Evolutionary conservation across 2,888 invertebrate species (phyloP), one percentile per base, ranked within the genome.

Genomic region (Leptinotarsa haldemani): DNA sequence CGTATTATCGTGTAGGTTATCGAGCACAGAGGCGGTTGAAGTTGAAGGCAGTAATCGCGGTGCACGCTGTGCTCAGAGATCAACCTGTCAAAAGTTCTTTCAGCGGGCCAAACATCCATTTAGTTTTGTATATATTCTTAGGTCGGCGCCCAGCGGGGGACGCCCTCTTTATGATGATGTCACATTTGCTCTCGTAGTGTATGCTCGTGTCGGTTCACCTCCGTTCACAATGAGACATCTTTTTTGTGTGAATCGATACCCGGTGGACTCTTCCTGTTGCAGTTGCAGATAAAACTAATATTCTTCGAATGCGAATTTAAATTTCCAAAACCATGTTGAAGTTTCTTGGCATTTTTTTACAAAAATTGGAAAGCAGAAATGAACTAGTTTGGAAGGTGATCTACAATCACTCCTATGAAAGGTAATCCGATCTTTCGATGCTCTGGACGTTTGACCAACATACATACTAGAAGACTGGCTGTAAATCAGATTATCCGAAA

Each of bases 11-110:
- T 65, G 74, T 74, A 74, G 69, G 66, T 70, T 71, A 74, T 76
- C 63, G 70, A 71, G 73, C 70, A 73, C 71, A 71, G 67, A 61
- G 61, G 78, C 73, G 79, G 78, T 74, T 79, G 18, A 83, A 83
- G 82, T 80, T 79, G 81, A 80, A 81, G 79, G 79, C 75, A 78
- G 80, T 80, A 82, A 82, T 79, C 78, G 79, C 78, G 66, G 77
- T 77, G 76, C 85, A 83, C 74, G 85, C 85, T 85, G 85, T 76
- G 85, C 77, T 77, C 69, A 80, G 81, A 83, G 84, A 85, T 85
- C 84, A 82, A 80, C 80, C 82, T 83, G 83, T 83, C 83, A 82
- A 73, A 74, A 79, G 80, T 83, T 83, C 83, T 83, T 84, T 84
- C 83, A 79, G 78, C 77, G 77, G 78, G 77, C 64, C 77, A 81